Conservation (phyloP, 1,140 invertebrate genomes). For the Charaxes varanes region DNA sequence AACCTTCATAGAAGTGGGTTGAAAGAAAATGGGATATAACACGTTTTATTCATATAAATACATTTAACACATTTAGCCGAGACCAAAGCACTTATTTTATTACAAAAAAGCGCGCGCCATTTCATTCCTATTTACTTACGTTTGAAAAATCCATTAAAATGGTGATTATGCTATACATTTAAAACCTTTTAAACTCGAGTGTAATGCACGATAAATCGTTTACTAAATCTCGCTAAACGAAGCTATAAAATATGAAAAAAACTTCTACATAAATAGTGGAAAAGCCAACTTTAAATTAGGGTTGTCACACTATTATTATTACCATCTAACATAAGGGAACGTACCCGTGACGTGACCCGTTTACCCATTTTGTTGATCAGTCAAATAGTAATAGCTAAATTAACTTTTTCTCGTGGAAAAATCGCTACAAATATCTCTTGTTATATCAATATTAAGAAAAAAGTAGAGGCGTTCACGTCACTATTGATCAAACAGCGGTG, state of each 20-base stretch:
- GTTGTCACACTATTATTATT: no score
- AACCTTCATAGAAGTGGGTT: background rate
- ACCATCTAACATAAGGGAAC: no score
- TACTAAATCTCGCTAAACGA: conserved; percentile 14
- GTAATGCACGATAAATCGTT: conserved; percentile 18
- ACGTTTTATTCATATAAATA: background rate
- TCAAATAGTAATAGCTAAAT: no score
- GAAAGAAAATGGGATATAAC: background rate
- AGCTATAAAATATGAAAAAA: conserved; percentile 18
- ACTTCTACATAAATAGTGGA: conserved; percentile 12
- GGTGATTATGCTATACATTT: conserved; percentile 16
- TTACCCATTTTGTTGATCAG: no score
- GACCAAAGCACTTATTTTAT: conserved; percentile 7
- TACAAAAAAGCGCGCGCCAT: conserved; percentile 6
- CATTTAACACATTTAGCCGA: no score
- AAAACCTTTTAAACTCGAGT: conserved; percentile 19
- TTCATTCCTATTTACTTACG: conserved; percentile 13
- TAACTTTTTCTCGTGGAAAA: no score
- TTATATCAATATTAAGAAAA: background rate
- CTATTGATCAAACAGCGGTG: conserved; percentile 15
- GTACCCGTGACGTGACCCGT: no score
- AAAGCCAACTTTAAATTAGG: conserved; percentile 18
- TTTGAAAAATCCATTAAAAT: conserved; percentile 14
- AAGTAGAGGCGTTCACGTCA: conserved; percentile 8
- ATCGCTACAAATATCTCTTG: conserved; percentile 5